phyloP scores from a whole-genome alignment of 2,113 vertebrate genomes.

The Rhipidura dahli region DNA sequence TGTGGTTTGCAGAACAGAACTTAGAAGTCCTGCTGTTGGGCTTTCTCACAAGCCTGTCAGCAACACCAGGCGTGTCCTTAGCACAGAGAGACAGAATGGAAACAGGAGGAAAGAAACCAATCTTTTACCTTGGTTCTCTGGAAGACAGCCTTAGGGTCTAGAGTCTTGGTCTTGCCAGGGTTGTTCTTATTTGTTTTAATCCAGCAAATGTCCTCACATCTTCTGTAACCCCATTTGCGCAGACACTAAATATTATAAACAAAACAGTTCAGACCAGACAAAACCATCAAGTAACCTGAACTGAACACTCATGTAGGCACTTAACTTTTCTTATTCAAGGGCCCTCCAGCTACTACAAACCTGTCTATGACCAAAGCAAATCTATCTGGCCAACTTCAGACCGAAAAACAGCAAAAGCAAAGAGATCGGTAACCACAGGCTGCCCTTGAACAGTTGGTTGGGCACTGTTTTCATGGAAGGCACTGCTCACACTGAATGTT shows the following conservation, averaged over 20 bases:
- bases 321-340: background rate
- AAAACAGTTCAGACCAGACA: background rate
- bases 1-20: background rate
- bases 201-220: conserved; percentile 99
- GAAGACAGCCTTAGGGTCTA: conserved; percentile 97
- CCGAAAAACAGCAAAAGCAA: background rate
- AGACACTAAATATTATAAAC: conserved; percentile 72
- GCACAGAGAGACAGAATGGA: background rate
- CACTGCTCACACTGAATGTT: background rate
- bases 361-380: background rate
- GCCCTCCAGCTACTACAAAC: background rate
- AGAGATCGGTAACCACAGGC: background rate
- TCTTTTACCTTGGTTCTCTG: conserved; percentile 92
- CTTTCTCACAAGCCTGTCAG: background rate
- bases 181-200: conserved; percentile 99
- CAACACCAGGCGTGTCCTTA: background rate
- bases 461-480: background rate
- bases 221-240: conserved; percentile 96
- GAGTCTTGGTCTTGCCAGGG: conserved; percentile 94
- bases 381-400: background rate
- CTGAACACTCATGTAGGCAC: background rate
- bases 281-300: background rate
- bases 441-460: background rate
- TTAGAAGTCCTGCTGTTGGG: background rate
- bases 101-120: background rate